Evolutionary conservation across 2,113 vertebrate species (phyloP).

Genomic region (Aplodontia rufa): DNA sequence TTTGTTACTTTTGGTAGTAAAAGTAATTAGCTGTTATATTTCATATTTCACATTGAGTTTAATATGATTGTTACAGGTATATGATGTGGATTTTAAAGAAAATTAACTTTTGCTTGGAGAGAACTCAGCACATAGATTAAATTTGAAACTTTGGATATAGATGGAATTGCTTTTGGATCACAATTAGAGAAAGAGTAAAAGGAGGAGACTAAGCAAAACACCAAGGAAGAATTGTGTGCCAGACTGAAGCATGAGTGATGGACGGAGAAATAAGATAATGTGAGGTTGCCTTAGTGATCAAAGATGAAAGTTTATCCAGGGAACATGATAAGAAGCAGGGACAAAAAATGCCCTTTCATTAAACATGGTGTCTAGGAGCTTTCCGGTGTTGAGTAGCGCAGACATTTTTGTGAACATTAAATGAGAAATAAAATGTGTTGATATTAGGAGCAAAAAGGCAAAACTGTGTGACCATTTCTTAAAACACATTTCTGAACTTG

Average conservation of each 20-base stretch:
- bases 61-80: not conserved
- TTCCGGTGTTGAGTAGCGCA: not conserved
- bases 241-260: not conserved
- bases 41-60: not conserved
- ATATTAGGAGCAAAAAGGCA: not conserved
- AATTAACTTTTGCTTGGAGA: not conserved
- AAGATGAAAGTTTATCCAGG: not conserved
- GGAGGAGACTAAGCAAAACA: not conserved
- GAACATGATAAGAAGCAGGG: not conserved
- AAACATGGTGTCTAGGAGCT: not conserved
- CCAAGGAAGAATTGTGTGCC: not conserved
- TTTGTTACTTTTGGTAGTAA: not conserved
- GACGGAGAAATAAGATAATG: not conserved
- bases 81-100: not conserved
- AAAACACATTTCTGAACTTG: slow-evolving; percentile 22
- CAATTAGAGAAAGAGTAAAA: not conserved
- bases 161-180: not conserved
- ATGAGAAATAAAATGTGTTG: not conserved
- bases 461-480: not conserved
- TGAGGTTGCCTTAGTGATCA: not conserved
- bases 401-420: not conserved
- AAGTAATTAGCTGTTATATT: not conserved
- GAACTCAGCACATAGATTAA: not conserved
- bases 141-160: not conserved
- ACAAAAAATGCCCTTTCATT: not conserved